Base-by-base conservation (phyloP, 2,797 vertebrate genomes). In the Remorina albescens region DNA sequence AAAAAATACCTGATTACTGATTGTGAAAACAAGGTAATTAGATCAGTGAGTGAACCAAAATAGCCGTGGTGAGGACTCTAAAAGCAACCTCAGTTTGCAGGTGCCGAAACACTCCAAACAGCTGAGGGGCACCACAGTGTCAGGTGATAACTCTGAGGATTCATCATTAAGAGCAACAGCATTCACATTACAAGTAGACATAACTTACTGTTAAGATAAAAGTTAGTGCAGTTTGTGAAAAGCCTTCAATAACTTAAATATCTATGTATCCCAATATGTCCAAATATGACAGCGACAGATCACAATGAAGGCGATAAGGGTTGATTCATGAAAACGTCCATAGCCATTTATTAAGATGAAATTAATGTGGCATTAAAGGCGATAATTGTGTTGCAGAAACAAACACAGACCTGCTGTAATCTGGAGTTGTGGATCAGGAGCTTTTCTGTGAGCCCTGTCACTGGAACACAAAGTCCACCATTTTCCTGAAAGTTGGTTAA, bases 381-480 rank as follows among this genome's bases (percentile, higher is more conserved):
- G 15, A 32, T 56, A 2, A 44, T 64, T 64, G 21, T 30, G 28
- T 41, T 39, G 26, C 28, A 6, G 11, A 10, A 16, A 60, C 30
- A 54, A 39, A 55, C 39, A 62, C 42, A 53, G 50, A 41, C 15
- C 53, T 37, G n/a, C 46, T 25, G 9, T 74, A 39, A 68, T 68
- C 58, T 46, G 0, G 1, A 36, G 2, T 54, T 68, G 42, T 72
- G 30, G 25, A 58, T 37, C 10, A 0, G 25, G 44, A 51, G 67
- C 39, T 63, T 62, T 50, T 61, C 50, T 39, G 4, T 60, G 63
- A 68, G 47, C 49, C 26, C 49, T 34, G 10, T 39, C 60, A 37
- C 39, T 61, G 49, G 53, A 78, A 59, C 64, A 72, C 37, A 61
- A 67, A 57, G 53, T 62, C 44, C 23, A 39, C n/a, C 51, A 47